Conservation (phyloP, 1,140 invertebrate species). For the Popillia japonica region DNA sequence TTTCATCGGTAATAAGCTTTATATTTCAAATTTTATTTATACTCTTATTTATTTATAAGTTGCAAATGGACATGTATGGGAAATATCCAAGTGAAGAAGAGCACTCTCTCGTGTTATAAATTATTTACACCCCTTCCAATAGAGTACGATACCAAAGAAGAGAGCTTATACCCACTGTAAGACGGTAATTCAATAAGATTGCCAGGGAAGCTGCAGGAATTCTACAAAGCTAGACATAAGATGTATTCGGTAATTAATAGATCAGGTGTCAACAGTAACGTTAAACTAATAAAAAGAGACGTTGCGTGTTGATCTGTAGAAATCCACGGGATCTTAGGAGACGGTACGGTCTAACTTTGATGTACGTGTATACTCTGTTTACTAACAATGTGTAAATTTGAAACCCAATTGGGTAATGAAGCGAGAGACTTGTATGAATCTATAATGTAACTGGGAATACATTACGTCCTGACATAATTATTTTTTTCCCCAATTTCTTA, state of each 20-base stretch:
- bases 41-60: background rate
- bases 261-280: too few relatives aligned
- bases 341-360: too few relatives aligned
- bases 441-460: too few relatives aligned
- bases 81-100: background rate
- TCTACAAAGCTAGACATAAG: too few relatives aligned
- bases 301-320: too few relatives aligned
- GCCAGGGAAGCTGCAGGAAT: background rate
- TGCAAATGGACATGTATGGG: background rate
- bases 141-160: background rate
- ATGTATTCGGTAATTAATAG: too few relatives aligned
- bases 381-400: slow-evolving; percentile 1
- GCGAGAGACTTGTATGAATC: background rate
- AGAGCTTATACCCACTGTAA: background rate
- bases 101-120: background rate
- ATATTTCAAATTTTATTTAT: background rate
- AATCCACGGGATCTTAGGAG: too few relatives aligned
- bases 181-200: background rate
- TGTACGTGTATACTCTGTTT: background rate
- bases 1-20: background rate
- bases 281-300: too few relatives aligned
- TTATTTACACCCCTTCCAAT: background rate
- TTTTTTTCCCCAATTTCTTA: too few relatives aligned
- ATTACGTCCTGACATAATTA: too few relatives aligned
- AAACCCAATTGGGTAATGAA: background rate